Base-by-base conservation (phyloP, 2,797 vertebrate genomes). In the Cirrhinus molitorella region DNA sequence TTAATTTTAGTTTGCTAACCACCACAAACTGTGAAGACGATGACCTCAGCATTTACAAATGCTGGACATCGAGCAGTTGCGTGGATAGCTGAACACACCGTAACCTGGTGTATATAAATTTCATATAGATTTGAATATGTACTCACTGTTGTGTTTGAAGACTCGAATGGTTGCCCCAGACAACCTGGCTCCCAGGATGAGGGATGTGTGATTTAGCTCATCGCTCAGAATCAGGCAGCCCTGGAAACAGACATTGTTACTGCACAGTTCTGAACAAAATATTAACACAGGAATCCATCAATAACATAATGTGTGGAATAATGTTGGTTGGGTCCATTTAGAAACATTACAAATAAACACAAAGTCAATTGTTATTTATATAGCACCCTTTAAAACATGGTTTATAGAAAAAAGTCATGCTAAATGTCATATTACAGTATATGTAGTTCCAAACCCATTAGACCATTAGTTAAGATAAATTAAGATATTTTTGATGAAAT, bases 121-220 rank as follows among this genome's bases (percentile, higher is more conserved):
- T 43, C 16, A 43, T 59, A 31, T 76, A 12, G 13, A 55, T 77
- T 57, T 61, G 55, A 43, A 68, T 23, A 40, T 70, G 40, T 81
- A 97, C 98, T 99, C 91, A 99, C 98, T 96, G 91, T 99, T 99
- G 89, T 99, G 98, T 92, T 98, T 99, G 94, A 97, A 99, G 89
- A 96, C 94, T 89, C 96, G 93, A 89, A 99, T 96, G 85, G 96
- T 97, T 85, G 97, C 96, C 14, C 97, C 95, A 1, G 97, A 98
- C 55, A 99, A 95, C 89, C 97, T 94, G 4, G 97, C 96, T 83
- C 98, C 98, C 47, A 99, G 95, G 66, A 99, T 92, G 19, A 99
- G 92, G 80, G 98, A 99, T 65, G 95, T 92, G 85, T 99, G 98
- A 93, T 98, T 99, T 89, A 98, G 90, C 83, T 99, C 97, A 90